Base-by-base conservation (phyloP, 2,797 vertebrate species). In the Pelochelys cantorii region DNA sequence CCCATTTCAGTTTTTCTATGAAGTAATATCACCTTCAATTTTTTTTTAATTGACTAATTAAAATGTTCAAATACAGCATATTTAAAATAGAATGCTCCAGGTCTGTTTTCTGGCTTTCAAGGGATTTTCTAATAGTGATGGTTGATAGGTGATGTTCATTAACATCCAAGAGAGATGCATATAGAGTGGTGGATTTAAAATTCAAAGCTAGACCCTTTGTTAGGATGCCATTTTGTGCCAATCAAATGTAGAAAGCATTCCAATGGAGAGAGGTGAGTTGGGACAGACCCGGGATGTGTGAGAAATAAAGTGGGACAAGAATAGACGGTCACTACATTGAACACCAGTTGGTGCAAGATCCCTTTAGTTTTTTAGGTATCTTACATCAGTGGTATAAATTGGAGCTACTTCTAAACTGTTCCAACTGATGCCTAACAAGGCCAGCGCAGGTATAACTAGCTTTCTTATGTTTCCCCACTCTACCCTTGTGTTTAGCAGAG, bases 1-100 rank as follows among this genome's bases (percentile, higher is more conserved):
- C 83, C 71, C 85, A 81, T 79, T 86, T 8, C 7, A 65, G 48
- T 81, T 92, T 84, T 29, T 62, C 89, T 87, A 80, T 27, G 42
- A 7, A 48, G 25, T 15, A 83, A 55, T 82, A 52, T 52, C 29
- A 60, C 18, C 7, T 65, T 48, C 13, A 48, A 42, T n/a, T 18
- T 80, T 83, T 68, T 81, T 71, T 65, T 71, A 71, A 25, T 83
- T 42, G 9, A 20, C 22, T 29, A 56, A 1, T 11, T 81, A 42
- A 68, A 87, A 52, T 13, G 27, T 48, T 77, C n/a, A 71, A 13
- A 48, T 52, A 29, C 12, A 48, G 42, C 25, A 77, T 48, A 22
- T 42, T 77, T 52, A 14, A 77, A 29, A 77, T 52, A 52, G 25
- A 14, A 77, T 52, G 11, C 20, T 25, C 13, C n/a, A 22, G 34